Percentiles rank a stretch among this genome's conserved stretches.
phyloP scores from a whole-genome alignment of 2,888 invertebrate species.

The Stegana nigrithorax region DNA sequence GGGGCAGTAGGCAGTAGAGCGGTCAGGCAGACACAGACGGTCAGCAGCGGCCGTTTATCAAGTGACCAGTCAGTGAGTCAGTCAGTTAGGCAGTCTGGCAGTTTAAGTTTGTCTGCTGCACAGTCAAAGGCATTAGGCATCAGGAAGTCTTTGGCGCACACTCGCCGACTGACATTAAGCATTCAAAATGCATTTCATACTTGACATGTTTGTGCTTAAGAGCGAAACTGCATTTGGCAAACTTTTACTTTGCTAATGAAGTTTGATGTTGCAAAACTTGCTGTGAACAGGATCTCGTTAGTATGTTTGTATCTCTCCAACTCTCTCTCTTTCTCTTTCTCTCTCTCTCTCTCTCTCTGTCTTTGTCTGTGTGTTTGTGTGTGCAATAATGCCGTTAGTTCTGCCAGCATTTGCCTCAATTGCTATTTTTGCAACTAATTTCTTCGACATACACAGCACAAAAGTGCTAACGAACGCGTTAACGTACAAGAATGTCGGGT shows the following conservation, averaged over 20 bases:
- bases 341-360: too few relatives aligned
- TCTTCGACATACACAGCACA: too few relatives aligned
- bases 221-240: neutral
- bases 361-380: too few relatives aligned
- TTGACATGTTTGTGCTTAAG: neutral
- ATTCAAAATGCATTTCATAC: slow-evolving; percentile 3
- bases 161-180: neutral
- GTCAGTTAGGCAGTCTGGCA: too few relatives aligned
- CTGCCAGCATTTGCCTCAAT: neutral
- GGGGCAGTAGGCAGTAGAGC: neutral
- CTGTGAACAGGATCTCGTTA: slow-evolving; percentile 12
- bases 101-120: neutral
- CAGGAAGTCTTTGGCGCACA: neutral
- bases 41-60: too few relatives aligned
- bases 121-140: neutral
- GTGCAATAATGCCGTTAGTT: slow-evolving; percentile 3
- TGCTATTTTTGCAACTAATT: neutral
- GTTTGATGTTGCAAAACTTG: slow-evolving; percentile 7
- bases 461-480: slow-evolving; percentile 1
- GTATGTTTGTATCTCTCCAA: too few relatives aligned
- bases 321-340: too few relatives aligned
- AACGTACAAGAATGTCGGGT: too few relatives aligned
- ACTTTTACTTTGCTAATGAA: slow-evolving; percentile 9
- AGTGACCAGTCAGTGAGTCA: too few relatives aligned
- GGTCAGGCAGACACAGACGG: too few relatives aligned